Base-by-base conservation (phyloP, 2,888 invertebrate genomes). In the Sarcophaga subvicina region DNA sequence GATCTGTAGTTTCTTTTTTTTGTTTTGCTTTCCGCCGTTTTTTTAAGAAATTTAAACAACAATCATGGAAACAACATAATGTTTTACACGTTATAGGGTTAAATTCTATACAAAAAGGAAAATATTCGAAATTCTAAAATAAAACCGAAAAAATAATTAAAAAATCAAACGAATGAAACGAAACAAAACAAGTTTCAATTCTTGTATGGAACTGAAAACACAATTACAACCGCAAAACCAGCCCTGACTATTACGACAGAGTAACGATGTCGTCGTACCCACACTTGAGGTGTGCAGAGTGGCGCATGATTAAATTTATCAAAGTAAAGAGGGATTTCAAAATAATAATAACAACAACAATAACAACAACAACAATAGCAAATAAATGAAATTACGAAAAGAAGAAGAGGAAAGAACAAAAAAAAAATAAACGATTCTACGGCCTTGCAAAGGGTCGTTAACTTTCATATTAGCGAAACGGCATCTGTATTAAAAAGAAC, bases 301-400 rank as follows among this genome's bases (percentile, higher is more conserved):
- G 87, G 87, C 87, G 87, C 87, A 87, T 87, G 87, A 87, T 87
- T 87, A 87, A 84, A 87, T 84, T 87, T 87, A 87, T 87, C 84
- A 87, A 87, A 87, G 87, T 81, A 79, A 37, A 37, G 71, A 87
- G 81, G 81, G 81, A 87, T 84, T 81, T 80, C 80, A 75, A 83
- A 83, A 83, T 63, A 81, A 78, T 45, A 80, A 75, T 25, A 63
- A 62, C 14, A 73, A 85, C 47, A 64, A 72, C 49, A 73, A 22
- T 22, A 80, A 71, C 54, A 70, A 37, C 37, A 71, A 37, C 37
- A 37, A 37, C 37, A 37, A 37, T 37, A 37, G 37, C 37, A 66
- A 77, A 66, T 66, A 25, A 76, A 76, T 66, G 72, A 59, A 47
- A 59, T 37, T 70, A 59, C 60, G 59, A 78, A 72, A 63, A 64